Evolutionary conservation across 2,888 invertebrate genomes (phyloP).

Genomic region (Lacanobia oleracea): DNA sequence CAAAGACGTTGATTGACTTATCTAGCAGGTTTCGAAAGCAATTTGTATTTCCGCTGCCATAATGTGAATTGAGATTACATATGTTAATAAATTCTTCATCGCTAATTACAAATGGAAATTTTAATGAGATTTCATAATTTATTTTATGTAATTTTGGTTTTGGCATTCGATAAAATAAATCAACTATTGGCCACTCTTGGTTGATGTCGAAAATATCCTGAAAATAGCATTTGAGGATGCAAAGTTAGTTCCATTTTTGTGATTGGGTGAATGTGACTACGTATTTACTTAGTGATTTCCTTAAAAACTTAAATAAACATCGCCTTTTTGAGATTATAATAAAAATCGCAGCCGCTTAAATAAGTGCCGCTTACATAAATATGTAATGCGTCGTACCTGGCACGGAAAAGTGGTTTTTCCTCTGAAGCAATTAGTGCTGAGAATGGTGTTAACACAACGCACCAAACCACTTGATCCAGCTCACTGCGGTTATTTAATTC

Average conservation of each 20-base stretch:
- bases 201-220: background rate
- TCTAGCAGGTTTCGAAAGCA: conserved; percentile 60
- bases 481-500: conserved; percentile 36
- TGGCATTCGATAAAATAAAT: conserved; percentile 17
- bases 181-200: background rate
- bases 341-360: conserved; percentile 9
- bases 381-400: conserved; percentile 40
- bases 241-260: background rate
- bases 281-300: conserved; percentile 8
- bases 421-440: conserved; percentile 42
- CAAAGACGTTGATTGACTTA: conserved; percentile 53
- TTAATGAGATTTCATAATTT: conserved; percentile 32
- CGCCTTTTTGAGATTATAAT: conserved; percentile 13
- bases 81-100: conserved; percentile 53
- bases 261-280: background rate
- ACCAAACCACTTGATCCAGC: conserved; percentile 35
- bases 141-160: conserved; percentile 8
- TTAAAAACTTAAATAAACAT: conserved; percentile 18
- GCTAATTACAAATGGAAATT: conserved; percentile 39
- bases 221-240: background rate
- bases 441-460: conserved; percentile 30
- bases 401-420: conserved; percentile 44
- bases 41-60: conserved; percentile 57
- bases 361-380: no score
- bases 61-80: conserved; percentile 40